These are phyloP conservation scores for Chaetodon auriga DNA, from an alignment of 2,113 vertebrate genomes.

Conservation along the genomic window DNA sequence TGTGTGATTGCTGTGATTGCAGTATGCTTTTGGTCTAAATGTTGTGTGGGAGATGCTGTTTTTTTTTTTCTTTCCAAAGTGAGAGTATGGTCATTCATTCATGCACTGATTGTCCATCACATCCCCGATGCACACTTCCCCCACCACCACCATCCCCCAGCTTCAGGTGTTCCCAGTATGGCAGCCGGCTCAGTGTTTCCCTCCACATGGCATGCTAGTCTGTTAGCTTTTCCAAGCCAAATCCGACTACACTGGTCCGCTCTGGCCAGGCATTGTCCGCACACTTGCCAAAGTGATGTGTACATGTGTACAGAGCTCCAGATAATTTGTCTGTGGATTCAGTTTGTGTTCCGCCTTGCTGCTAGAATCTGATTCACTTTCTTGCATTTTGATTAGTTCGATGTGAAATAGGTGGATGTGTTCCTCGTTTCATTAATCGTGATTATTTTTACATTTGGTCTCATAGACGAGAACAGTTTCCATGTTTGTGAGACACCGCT, in stretches of 20 bases:
- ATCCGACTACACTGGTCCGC: constrained; percentile 18
- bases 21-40: constrained; percentile 5
- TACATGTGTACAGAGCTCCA: constrained; percentile 42
- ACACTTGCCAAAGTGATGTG: constrained; percentile 43
- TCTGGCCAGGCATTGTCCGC: constrained; percentile 12
- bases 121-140: not conserved
- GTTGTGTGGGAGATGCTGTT: not conserved
- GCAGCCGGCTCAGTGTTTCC: constrained; percentile 62
- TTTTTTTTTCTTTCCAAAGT: not conserved
- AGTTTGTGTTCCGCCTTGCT: constrained; percentile 5
- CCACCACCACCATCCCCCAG: constrained; percentile 9
- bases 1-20: constrained; percentile 30
- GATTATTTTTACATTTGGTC: constrained; percentile 30
- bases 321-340: constrained; percentile 37
- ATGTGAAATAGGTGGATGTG: constrained; percentile 2
- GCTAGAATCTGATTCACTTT: not conserved
- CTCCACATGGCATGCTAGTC: constrained; percentile 61
- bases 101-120: constrained; percentile 34
- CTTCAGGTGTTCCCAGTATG: constrained; percentile 61
- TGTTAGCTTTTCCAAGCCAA: constrained; percentile 60
- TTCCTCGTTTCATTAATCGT: constrained; percentile 6
- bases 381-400: not conserved
- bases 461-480: constrained; percentile 7
- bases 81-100: not conserved
- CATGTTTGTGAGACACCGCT: constrained; percentile 33